A percentile compares a stretch with the other conserved stretches of the same genome.
Conservation (phyloP, 2,113 vertebrate species). For the Enhydra lutris region DNA sequence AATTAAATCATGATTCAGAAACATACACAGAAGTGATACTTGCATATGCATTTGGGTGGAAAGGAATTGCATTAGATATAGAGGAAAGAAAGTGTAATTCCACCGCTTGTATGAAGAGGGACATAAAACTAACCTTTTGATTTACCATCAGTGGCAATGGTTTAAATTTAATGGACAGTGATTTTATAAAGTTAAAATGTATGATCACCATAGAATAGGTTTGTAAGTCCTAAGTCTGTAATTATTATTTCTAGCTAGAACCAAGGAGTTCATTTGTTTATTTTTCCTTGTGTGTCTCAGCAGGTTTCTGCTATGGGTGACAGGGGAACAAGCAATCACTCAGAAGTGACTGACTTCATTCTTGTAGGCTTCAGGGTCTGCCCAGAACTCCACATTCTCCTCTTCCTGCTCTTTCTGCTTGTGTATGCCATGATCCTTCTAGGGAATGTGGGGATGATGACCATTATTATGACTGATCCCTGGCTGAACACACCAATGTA, state of each 20-base stretch:
- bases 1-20: not conserved
- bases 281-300: conserved; percentile 42
- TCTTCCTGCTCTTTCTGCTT: conserved; percentile 60
- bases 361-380: conserved; percentile 66
- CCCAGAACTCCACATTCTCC: not conserved
- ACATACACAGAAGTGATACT: not conserved
- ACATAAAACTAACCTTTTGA: not conserved
- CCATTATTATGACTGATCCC: conserved; percentile 26
- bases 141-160: not conserved
- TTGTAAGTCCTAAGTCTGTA: not conserved
- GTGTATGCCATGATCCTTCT: conserved; percentile 26
- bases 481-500: conserved; percentile 75
- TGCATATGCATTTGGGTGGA: not conserved
- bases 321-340: conserved; percentile 49
- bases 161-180: not conserved
- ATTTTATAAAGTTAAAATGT: not conserved
- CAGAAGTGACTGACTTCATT: conserved; percentile 62
- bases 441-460: conserved; percentile 64
- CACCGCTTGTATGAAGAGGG: not conserved
- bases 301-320: conserved; percentile 55
- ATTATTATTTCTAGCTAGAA: not conserved
- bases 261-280: not conserved
- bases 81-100: no score
- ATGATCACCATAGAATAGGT: not conserved
- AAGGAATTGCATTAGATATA: no score